Conservation (phyloP, 2,113 vertebrate species). For the Psilopsiagon aurifrons region DNA sequence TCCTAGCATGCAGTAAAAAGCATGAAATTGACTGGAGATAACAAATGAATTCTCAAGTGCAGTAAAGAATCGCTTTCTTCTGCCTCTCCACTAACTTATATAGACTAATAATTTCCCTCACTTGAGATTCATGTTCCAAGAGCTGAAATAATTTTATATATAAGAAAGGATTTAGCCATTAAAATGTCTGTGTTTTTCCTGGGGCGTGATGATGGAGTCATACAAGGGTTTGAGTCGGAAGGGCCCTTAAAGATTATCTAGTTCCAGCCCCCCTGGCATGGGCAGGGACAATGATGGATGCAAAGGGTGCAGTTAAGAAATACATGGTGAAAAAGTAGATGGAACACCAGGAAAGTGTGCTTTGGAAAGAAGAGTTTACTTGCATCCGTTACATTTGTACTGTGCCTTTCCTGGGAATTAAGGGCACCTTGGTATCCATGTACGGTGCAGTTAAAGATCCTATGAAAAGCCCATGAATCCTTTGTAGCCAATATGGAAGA, state of each 20-base stretch:
- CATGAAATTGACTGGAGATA: not conserved
- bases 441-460: not conserved
- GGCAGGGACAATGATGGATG: not conserved
- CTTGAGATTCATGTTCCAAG: not conserved
- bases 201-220: not conserved
- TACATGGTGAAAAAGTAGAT: not conserved
- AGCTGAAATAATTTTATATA: not conserved
- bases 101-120: not conserved
- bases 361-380: not conserved
- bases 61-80: not conserved
- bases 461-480: not conserved
- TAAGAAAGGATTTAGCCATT: not conserved
- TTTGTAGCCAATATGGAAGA: not conserved
- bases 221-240: not conserved
- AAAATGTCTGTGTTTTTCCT: not conserved
- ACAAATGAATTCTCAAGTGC: not conserved
- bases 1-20: not conserved
- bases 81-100: not conserved
- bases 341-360: not conserved
- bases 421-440: not conserved
- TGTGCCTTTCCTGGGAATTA: not conserved
- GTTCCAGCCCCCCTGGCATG: not conserved
- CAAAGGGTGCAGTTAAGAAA: not conserved
- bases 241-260: not conserved
- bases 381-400: not conserved